phyloP scores from a whole-genome alignment of 1,140 invertebrate genomes.

The Ridgeia piscesae region DNA sequence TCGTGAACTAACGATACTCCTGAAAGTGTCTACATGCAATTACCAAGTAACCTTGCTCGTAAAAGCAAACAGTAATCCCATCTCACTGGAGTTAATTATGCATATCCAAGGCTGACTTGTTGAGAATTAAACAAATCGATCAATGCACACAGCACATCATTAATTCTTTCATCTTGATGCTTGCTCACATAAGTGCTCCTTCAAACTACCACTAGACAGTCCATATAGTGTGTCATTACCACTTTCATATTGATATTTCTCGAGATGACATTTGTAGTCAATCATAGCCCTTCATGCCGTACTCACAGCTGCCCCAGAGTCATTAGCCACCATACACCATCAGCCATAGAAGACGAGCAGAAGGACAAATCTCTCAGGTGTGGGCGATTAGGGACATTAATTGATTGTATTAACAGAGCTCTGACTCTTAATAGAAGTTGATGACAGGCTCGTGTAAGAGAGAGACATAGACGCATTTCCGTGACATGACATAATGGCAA shows the following conservation, averaged over 20 bases:
- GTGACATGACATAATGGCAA: background rate
- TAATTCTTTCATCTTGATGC: background rate
- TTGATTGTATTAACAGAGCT: background rate
- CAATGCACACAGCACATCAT: background rate
- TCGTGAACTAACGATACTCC: no score
- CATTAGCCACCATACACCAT: background rate
- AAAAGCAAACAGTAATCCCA: background rate
- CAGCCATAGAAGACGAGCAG: background rate
- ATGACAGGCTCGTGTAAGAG: background rate
- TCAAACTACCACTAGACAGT: background rate
- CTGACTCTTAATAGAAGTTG: background rate
- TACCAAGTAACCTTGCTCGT: background rate
- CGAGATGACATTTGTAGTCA: background rate
- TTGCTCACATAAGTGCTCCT: background rate
- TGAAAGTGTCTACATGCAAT: background rate
- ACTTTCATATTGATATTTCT: background rate
- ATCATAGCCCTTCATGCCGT: background rate
- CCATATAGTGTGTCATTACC: background rate
- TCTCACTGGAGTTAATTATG: background rate
- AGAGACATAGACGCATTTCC: background rate
- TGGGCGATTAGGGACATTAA: background rate
- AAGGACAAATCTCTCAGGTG: background rate
- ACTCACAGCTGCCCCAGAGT: background rate
- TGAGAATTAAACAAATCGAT: background rate
- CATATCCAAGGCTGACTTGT: background rate